These are phyloP conservation scores for Callaeas wilsoni DNA, from an alignment of 2,113 vertebrate genomes.

Conservation along the genomic window DNA sequence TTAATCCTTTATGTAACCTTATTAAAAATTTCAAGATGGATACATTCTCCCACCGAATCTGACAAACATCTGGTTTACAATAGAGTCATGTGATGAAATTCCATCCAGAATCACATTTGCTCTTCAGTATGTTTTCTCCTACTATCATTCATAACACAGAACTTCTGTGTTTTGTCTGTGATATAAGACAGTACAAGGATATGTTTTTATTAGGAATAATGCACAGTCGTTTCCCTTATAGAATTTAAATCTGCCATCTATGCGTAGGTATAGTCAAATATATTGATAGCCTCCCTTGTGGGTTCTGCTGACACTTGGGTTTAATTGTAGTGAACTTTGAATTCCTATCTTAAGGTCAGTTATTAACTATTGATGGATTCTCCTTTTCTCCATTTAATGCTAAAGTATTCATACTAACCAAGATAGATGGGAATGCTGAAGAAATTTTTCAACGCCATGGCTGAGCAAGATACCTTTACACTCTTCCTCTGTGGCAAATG, in stretches of 20 bases:
- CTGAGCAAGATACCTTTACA: slow-evolving; percentile 56
- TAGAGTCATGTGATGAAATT: slow-evolving; percentile 50
- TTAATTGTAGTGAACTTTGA: slow-evolving; percentile 82
- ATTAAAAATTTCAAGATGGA: slow-evolving; percentile 70
- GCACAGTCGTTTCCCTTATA: slow-evolving; percentile 28
- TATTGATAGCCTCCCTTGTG: slow-evolving; percentile 74
- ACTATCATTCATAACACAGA: slow-evolving; percentile 38
- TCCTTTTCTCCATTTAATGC: slow-evolving; percentile 79
- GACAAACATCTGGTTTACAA: slow-evolving; percentile 67
- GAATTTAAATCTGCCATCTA: slow-evolving; percentile 66
- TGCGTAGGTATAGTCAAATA: slow-evolving; percentile 67
- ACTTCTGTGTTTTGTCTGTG: slow-evolving; percentile 52
- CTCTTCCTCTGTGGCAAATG: slow-evolving; percentile 51
- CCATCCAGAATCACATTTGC: slow-evolving; percentile 56
- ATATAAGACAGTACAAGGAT: slow-evolving; percentile 32
- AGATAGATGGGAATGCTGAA: slow-evolving; percentile 67
- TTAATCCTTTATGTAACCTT: slow-evolving; percentile 62
- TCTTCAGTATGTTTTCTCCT: slow-evolving; percentile 26
- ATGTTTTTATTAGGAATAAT: slow-evolving; percentile 71
- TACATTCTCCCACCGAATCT: slow-evolving; percentile 37
- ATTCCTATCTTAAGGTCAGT: slow-evolving; percentile 82
- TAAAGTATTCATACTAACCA: slow-evolving; percentile 79
- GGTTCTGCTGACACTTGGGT: slow-evolving; percentile 73
- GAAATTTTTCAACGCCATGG: slow-evolving; percentile 69
- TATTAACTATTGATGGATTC: slow-evolving; percentile 83